A percentile compares a stretch with the other conserved stretches of the same genome.
Conservation (phyloP, 2,888 invertebrate species). For the Sycophila texana region DNA sequence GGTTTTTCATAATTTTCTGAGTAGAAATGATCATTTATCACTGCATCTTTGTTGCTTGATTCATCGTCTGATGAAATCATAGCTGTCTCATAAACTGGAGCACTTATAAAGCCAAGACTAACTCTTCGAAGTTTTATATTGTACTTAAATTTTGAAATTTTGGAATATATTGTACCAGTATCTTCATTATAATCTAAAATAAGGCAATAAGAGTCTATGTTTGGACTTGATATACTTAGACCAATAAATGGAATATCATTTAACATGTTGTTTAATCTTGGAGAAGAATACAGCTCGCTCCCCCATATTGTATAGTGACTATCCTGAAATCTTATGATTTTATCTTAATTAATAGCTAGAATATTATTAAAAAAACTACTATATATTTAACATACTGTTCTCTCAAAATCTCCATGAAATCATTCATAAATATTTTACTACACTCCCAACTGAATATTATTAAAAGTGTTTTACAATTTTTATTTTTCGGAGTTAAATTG, state of each 20-base stretch:
- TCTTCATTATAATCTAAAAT: not conserved
- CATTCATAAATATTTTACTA: not conserved
- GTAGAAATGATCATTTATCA: not conserved
- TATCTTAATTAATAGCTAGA: not conserved
- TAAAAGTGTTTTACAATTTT: not conserved
- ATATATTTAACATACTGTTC: not conserved
- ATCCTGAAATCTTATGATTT: not conserved
- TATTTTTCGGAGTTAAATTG: not conserved
- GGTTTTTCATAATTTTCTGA: not conserved
- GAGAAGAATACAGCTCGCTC: not conserved
- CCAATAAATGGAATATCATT: not conserved
- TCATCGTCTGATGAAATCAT: not conserved
- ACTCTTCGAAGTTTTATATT: not conserved
- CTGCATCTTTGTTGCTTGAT: not conserved
- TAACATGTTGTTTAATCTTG: not conserved
- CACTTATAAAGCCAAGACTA: not conserved
- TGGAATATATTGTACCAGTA: too few relatives aligned
- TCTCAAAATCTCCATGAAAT: not conserved
- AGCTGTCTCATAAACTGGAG: not conserved
- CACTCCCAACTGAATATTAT: not conserved
- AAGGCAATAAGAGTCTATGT: not conserved
- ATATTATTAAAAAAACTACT: not conserved
- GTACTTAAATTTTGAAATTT: not conserved
- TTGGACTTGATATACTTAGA: not conserved
- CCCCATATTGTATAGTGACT: not conserved